Evolutionary conservation across 2,113 vertebrate genomes (phyloP).

Genomic region (Syngnathus typhle): DNA sequence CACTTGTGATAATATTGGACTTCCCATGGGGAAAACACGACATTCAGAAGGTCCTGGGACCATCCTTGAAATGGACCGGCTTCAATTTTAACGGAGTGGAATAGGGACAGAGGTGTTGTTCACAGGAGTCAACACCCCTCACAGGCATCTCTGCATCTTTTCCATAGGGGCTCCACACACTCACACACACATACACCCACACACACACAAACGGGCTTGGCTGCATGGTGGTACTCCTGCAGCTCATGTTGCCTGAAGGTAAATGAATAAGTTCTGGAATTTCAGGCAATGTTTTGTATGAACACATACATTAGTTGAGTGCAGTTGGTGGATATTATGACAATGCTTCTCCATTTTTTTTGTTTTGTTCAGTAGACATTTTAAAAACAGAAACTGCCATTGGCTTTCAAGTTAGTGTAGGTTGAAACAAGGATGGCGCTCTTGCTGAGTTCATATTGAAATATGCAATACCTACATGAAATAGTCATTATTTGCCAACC

Average conservation of each 20-base stretch:
- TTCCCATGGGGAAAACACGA: slow-evolving; percentile 73
- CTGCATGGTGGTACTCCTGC: slow-evolving; percentile 13
- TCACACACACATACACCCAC: too few relatives aligned
- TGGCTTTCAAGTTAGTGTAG: background rate
- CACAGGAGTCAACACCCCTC: slow-evolving; percentile 61
- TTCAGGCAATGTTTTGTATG: background rate
- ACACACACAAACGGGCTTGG: slow-evolving; percentile 4
- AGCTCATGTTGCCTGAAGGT: slow-evolving; percentile 6
- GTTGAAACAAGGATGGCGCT: background rate
- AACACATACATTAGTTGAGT: slow-evolving; percentile 19
- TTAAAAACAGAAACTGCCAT: slow-evolving; percentile 5
- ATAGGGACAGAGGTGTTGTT: slow-evolving; percentile 39
- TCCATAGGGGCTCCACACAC: slow-evolving; percentile 29
- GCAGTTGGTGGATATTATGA: slow-evolving; percentile 4
- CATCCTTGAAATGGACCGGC: slow-evolving; percentile 51
- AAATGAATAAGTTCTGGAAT: slow-evolving; percentile 39
- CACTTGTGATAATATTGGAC: slow-evolving; percentile 54
- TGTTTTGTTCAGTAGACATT: background rate
- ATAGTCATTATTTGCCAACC: background rate
- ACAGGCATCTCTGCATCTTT: slow-evolving; percentile 38
- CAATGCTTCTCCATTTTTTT: background rate
- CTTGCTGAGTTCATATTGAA: background rate
- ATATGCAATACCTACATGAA: background rate
- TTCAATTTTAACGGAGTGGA: slow-evolving; percentile 43
- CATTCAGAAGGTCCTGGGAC: slow-evolving; percentile 55